Evolutionary conservation across 2,113 vertebrate genomes (phyloP), one percentile per base, ranked within the genome.

Genomic region (Tyrannus savana): DNA sequence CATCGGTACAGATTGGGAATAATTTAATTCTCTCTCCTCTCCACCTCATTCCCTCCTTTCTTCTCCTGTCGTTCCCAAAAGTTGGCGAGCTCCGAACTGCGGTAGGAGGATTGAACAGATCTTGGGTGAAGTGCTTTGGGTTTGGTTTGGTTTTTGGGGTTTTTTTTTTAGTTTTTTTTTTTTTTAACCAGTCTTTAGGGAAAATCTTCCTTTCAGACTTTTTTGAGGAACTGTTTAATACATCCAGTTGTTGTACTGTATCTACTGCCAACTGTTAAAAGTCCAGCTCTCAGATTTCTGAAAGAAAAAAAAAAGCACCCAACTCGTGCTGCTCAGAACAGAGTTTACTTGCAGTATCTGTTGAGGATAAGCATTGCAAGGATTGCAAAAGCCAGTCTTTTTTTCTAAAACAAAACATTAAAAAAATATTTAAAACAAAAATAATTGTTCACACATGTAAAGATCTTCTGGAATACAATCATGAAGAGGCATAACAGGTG

Each of bases 271-370:
- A 96, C 74, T 39, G 0, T 95, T 25, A 6, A 53, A 42, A 97
- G 94, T 82, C 95, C 96, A 89, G 50, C 89, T 95, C 94, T 95
- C 77, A 95, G 97, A 92, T 96, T 95, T 95, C 96, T 92, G 95
- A 88, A 89, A 53, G 8, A 50, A 31, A 30, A 53, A 53, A 33
- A 19, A 6, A 31, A 31, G 19, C 11, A 58, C 94, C 93, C 95
- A 90, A 72, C 96, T 94, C 75, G 97, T 98, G 98, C 98, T 99
- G 98, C 98, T 99, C 98, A 96, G 97, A 98, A 98, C 95, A 96
- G 96, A 88, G 98, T 98, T 97, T 97, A 96, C 97, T 92, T 93
- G 96, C 87, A 96, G 96, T 64, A 66, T 88, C 91, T 76, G 85
- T 94, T 96, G 94, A 82, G 94, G 75, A 73, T 67, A 93, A 96